Evolutionary conservation across 2,797 vertebrate species (phyloP), one percentile per base, ranked within the genome.

Genomic region (Microctenopoma steveboyesi): DNA sequence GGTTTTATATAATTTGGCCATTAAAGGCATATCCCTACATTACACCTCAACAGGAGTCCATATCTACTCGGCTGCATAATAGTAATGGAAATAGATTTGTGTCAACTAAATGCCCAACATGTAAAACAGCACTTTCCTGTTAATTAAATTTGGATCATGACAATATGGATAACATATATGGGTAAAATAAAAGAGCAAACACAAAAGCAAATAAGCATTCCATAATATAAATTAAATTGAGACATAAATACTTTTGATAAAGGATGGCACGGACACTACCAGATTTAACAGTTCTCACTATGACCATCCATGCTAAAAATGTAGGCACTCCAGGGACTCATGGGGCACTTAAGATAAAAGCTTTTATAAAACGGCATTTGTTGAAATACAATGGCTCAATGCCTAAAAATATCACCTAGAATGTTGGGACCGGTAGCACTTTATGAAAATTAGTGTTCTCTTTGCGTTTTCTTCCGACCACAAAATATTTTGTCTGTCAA

Each of bases 281-380:
- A 65, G 40, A 62, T 70, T 59, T 49, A 76, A 50, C 13, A 13
- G 22, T 51, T 46, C 45, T 48, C 30, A 47, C 35, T 58, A 42
- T 58, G 22, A 54, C 57, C 18, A 59, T 4, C 40, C 8, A 33
- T 47, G 30, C 73, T 75, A 62, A 76, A 82, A 74, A 68, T 69
- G 28, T 67, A 12, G 61, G 58, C 51, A 59, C 69, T 70, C 64
- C 18, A 3, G 11, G 52, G 62, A 69, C 30, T 52, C 40, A 25
- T 27, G 14, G 50, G 63, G 51, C 72, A 84, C 71, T 79, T 60
- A 49, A n/a, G 57, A 76, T 80, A 74, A 85, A 85, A 83, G 62
- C 71, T 62, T 82, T 53, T 27, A 72, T 66, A 40, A 77, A 69
- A 81, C 77, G 55, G 15, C 63, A 76, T 72, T 58, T 45, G 64